These are phyloP conservation scores for Drosophila lini DNA, from an alignment of 1,140 invertebrate species.

Conservation along the genomic window DNA sequence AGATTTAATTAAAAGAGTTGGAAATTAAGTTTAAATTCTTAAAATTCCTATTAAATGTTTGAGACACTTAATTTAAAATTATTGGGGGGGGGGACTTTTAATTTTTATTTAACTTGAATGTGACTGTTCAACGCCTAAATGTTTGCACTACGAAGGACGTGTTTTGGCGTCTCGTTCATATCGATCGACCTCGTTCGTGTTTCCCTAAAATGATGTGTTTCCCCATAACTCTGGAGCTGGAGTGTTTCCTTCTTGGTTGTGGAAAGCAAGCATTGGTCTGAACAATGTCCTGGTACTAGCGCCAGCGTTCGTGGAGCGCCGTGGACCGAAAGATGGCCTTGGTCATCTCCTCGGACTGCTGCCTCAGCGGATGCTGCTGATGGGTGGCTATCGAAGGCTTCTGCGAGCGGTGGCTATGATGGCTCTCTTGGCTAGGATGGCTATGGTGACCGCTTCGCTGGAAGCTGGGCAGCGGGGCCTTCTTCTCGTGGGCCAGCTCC, in stretches of 20 bases:
- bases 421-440: background rate
- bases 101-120: conserved; percentile 12
- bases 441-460: conserved; percentile 6
- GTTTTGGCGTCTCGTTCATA: background rate
- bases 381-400: background rate
- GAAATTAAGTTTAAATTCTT: no score
- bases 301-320: conserved; percentile 48
- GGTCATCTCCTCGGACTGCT: conserved; percentile 26
- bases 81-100: background rate
- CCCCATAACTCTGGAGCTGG: no score
- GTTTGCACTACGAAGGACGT: background rate
- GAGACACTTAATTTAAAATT: no score
- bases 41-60: no score
- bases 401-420: background rate
- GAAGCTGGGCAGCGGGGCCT: conserved; percentile 63
- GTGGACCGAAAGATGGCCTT: conserved; percentile 29
- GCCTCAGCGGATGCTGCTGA: conserved; percentile 15
- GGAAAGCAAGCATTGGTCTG: conserved; percentile 16
- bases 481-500: conserved; percentile 67
- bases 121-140: conserved; percentile 26
- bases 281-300: conserved; percentile 2
- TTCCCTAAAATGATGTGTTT: background rate
- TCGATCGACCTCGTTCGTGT: no score
- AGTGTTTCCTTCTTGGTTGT: background rate
- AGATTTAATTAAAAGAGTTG: no score